Evolutionary conservation across 2,888 invertebrate genomes (phyloP), one percentile per base, ranked within the genome.

Genomic region (Andrena minutula): DNA sequence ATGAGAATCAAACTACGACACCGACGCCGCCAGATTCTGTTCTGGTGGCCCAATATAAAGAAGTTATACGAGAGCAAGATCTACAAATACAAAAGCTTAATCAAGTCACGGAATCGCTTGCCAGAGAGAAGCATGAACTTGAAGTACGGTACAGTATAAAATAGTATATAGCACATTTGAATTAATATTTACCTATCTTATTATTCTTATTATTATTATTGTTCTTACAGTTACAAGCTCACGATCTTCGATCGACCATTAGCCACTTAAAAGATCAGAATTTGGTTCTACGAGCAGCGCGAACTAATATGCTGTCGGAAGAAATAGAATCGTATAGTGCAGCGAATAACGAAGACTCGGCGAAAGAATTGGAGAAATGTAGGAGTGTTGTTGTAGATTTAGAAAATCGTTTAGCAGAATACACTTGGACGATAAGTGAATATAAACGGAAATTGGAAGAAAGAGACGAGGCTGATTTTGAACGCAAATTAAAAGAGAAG

Each of bases 51-150:
- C 98, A 98, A 93, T 99, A 98, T 94, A 98, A 98, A 94, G 96
- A 97, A 80, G 95, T 99, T 71, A 99, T 99, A 88, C 95, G 98
- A 81, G 98, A 98, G 89, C 99, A 99, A 94, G 98, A 98, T 94
- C 95, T 95, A 49, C 95, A 96, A 85, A 94, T 96, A 82, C 95
- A 96, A 89, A 95, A 95, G 71, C 93, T 93, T 2, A 92, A 86
- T 73, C 87, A 91, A 76, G 66, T 87, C 5, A 88, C 90, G 20
- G 88, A 91, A 65, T 78, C 73, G 65, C 86, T 93, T 0, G 78
- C 72, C 6, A 91, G 90, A 76, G 92, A 93, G 71, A 93, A 92
- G 75, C 80, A 87, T 5, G 90, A 92, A 72, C 79, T 92, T n/a
- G 90, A 93, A 85, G 92, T 92, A 86, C 77, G 56, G 23, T 70